A percentile compares a stretch with the other conserved stretches of the same genome.
phyloP scores from a whole-genome alignment of 2,113 vertebrate species.

The Macaca mulatta region DNA sequence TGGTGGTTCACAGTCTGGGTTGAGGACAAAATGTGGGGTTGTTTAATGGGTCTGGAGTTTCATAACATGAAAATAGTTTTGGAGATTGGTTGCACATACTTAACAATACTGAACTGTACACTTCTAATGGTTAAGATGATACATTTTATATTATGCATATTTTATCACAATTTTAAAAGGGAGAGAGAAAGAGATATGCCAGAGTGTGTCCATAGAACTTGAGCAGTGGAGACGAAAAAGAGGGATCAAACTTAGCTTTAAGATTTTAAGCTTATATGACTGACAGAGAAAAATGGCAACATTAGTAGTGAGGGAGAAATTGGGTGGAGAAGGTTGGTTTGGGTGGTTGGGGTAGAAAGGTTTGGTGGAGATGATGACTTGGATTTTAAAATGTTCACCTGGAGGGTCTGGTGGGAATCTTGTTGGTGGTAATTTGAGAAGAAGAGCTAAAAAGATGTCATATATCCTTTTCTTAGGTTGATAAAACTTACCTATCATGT shows the following conservation, averaged over 20 bases:
- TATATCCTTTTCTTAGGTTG: not conserved
- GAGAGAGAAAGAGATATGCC: not conserved
- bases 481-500: not conserved
- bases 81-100: not conserved
- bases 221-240: not conserved
- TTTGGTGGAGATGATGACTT: not conserved
- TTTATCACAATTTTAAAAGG: not conserved
- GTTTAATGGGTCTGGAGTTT: not conserved
- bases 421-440: not conserved
- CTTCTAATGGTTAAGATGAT: not conserved
- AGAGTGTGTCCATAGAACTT: not conserved
- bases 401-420: not conserved
- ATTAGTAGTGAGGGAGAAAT: not conserved
- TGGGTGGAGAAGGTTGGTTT: not conserved
- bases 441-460: not conserved
- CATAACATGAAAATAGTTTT: not conserved
- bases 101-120: not conserved
- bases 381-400: not conserved
- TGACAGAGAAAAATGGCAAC: not conserved
- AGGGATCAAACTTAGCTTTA: not conserved
- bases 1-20: not conserved
- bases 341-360: not conserved
- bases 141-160: not conserved
- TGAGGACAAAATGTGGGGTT: not conserved
- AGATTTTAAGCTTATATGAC: not conserved